Conservation (phyloP, 35 echinoderm and acorn worm species). For the Antedon bifida region DNA sequence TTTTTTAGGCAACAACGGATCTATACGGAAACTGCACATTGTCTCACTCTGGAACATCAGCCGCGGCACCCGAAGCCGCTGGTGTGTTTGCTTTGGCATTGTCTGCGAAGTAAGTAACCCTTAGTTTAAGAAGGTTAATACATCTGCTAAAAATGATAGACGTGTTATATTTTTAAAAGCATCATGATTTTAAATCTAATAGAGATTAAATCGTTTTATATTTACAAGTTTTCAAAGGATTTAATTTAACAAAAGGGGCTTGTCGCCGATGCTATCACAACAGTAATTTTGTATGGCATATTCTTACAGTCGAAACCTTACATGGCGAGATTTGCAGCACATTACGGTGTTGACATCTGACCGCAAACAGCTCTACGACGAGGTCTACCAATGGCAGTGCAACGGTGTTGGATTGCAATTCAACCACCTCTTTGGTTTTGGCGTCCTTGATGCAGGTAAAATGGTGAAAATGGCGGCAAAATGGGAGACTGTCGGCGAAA, state of each 20-base stretch:
- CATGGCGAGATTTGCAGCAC: slow-evolving; percentile 94
- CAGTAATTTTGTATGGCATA: no score
- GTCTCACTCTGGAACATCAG: slow-evolving; percentile 87
- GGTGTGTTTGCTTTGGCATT: slow-evolving; percentile 86
- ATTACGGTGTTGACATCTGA: slow-evolving; percentile 86
- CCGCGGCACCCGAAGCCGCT: slow-evolving; percentile 89
- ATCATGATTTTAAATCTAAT: no score
- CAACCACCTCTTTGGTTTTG: slow-evolving; percentile 95
- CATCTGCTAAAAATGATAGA: background rate
- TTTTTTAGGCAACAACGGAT: slow-evolving; percentile 79
- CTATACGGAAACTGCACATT: slow-evolving; percentile 92
- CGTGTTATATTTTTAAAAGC: no score
- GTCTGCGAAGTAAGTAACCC: slow-evolving; percentile 74
- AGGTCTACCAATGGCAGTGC: slow-evolving; percentile 93
- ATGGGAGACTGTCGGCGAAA: slow-evolving; percentile 77
- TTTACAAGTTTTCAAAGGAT: no score
- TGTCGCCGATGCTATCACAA: no score
- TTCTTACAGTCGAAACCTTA: slow-evolving; percentile 52
- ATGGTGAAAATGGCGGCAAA: slow-evolving; percentile 83
- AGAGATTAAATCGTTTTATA: no score
- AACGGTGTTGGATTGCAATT: slow-evolving; percentile 93
- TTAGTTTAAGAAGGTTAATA: background rate
- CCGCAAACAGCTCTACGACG: slow-evolving; percentile 87
- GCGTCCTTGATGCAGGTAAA: slow-evolving; percentile 85
- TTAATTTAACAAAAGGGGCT: no score